Conservation (phyloP, 1,140 invertebrate species). For the Anastrepha ludens region DNA sequence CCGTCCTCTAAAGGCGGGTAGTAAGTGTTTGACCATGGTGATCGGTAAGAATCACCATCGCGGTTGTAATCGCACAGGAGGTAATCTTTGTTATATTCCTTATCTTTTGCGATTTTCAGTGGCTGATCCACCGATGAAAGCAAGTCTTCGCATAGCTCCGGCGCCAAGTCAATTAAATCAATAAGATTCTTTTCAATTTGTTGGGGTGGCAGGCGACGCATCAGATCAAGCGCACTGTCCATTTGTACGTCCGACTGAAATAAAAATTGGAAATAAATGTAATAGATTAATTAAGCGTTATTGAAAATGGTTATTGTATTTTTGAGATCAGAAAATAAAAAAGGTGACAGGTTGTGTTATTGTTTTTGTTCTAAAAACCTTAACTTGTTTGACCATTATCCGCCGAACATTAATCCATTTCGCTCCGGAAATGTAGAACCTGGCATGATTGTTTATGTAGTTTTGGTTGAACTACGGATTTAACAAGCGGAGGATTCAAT, state of each 20-base stretch:
- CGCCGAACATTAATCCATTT: too few relatives aligned
- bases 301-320: not conserved
- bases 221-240: constrained; percentile 98
- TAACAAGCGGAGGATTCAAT: too few relatives aligned
- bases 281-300: not conserved
- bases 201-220: constrained; percentile 98
- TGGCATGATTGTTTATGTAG: too few relatives aligned
- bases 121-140: constrained; percentile 99
- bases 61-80: constrained; percentile 99
- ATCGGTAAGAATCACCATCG: constrained; percentile 99
- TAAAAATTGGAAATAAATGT: constrained; percentile 14
- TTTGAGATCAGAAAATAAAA: not conserved
- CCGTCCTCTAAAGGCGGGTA: constrained; percentile 98
- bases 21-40: constrained; percentile 99
- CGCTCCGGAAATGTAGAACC: too few relatives aligned
- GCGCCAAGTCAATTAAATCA: constrained; percentile 97
- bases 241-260: constrained; percentile 96
- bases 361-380: constrained; percentile 23
- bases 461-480: too few relatives aligned
- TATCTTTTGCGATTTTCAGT: constrained; percentile 97
- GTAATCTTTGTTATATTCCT: constrained; percentile 96
- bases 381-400: too few relatives aligned
- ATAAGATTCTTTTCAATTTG: constrained; percentile 99
- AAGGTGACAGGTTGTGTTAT: not conserved
- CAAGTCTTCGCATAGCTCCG: constrained; percentile 96